These are phyloP conservation scores for Otis tarda DNA, from an alignment of 2,113 vertebrate species.

Conservation along the genomic window DNA sequence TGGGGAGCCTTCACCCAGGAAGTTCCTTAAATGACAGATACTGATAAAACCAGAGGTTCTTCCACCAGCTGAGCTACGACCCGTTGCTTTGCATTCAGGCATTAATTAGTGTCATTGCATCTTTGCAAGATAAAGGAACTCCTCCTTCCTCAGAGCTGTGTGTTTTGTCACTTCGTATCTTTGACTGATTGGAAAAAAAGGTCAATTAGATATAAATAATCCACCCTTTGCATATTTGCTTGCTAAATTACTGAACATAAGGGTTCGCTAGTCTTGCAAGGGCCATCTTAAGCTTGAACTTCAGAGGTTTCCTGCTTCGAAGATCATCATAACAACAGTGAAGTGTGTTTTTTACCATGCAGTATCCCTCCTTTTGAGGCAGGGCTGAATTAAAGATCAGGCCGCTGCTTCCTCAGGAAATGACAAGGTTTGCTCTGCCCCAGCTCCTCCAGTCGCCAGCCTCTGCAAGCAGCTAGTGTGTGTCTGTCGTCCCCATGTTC, in stretches of 20 bases:
- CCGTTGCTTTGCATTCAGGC: neutral
- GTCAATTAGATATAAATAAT: neutral
- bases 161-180: neutral
- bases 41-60: neutral
- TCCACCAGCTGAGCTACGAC: neutral
- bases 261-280: neutral
- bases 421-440: neutral
- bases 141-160: neutral
- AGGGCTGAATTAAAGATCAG: neutral
- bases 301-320: neutral
- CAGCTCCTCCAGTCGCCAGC: neutral
- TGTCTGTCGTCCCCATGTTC: neutral
- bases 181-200: neutral
- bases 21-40: neutral
- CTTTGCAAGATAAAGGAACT: neutral
- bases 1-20: neutral
- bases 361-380: neutral
- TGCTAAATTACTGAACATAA: neutral
- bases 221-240: neutral
- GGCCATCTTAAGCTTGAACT: neutral
- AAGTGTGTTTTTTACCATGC: neutral
- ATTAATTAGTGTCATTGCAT: neutral
- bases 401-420: neutral
- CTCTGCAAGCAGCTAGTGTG: rapidly evolving
- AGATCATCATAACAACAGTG: neutral